Base-by-base conservation (phyloP, 2,113 vertebrate genomes). In the Cynoglossus semilaevis region DNA sequence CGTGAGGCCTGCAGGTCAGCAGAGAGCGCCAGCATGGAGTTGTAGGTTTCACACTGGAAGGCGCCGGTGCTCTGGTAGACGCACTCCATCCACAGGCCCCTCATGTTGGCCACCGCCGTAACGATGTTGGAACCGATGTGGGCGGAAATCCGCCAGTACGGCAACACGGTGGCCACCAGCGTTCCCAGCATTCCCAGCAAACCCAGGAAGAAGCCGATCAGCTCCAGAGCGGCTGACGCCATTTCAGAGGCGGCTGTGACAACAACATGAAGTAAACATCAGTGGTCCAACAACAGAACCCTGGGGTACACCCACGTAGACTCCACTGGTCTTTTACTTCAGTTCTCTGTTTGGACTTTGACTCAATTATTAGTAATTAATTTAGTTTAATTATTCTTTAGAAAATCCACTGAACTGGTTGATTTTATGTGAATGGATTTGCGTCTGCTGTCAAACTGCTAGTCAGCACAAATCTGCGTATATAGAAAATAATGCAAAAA, bases 41-140 rank as follows among this genome's bases (percentile, higher is more conserved):
- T 97, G 90, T 96, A 99, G 85, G 95, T 94, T 63, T 99, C 96
- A 0, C 97, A 99, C 63, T 99, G 96, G 45, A 97, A 96, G 87
- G 93, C 91, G 8, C 97, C 96, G 0, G 96, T 99, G 92, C 96
- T 99, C 79, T 95, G 92, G 0, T 91, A 90, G 41, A 96, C 96
- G 0, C 97, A 99, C 63, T 96, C 96, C 96, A 98, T 98, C 97
- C 97, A 98, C 47, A 99, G 90, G 18, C 97, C 97, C 72, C 94
- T 91, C 89, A 93, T 92, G 88, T 91, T 96, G 66, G 82, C 88
- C 19, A 96, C 90, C 0, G 94, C 94, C 0, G 97, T 98, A 55
- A 99, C 92, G 0, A 98, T 98, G 83, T 96, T 99, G 74, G 94
- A 87, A 45, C 96, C 96, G 0, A 98, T 82, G 72, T 96, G 94